Evolutionary conservation across 2,797 vertebrate species (phyloP), one percentile per base, ranked within the genome.

Genomic region (Vultur gryphus): DNA sequence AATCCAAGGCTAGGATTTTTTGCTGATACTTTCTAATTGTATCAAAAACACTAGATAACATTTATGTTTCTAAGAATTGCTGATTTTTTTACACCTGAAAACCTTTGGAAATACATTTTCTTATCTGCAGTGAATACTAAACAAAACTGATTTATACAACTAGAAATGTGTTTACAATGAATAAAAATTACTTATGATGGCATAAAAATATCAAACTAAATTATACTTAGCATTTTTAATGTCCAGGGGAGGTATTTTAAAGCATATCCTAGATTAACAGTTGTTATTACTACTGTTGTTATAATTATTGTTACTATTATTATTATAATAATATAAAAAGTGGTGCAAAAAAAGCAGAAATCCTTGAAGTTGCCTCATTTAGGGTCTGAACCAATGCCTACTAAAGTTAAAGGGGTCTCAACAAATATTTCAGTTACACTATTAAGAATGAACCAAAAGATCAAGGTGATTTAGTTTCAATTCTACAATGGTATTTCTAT

Each of bases 171-270:
- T 92, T 94, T 93, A 94, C 84, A 97, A 97, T 96, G 13, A 98
- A 91, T 96, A 97, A 97, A 97, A 98, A 97, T 96, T 97, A 97
- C 96, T 98, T 97, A 97, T 57, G 86, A 93, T 95, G 95, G 79
- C 91, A 97, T 97, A 97, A 98, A 98, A 97, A 95, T 97, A 94
- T 96, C 82, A 89, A 97, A 96, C 79, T 92, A 97, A 97, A 97
- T 97, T 97, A 95, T 90, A 97, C 72, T 95, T 93, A 59, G 48
- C 57, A 71, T 92, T 96, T 91, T 95, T 88, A 93, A 88, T 78
- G 46, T 72, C 57, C 39, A 71, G 15, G 13, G 23, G 19, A 93
- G 57, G 54, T 83, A 95, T 95, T 95, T 96, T 82, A 97, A 79
- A 95, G 87, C 71, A 87, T 92, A 93, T 72, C 85, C 49, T 75